Evolutionary conservation across 2,113 vertebrate genomes (phyloP).

Genomic region (Aegithalos caudatus): DNA sequence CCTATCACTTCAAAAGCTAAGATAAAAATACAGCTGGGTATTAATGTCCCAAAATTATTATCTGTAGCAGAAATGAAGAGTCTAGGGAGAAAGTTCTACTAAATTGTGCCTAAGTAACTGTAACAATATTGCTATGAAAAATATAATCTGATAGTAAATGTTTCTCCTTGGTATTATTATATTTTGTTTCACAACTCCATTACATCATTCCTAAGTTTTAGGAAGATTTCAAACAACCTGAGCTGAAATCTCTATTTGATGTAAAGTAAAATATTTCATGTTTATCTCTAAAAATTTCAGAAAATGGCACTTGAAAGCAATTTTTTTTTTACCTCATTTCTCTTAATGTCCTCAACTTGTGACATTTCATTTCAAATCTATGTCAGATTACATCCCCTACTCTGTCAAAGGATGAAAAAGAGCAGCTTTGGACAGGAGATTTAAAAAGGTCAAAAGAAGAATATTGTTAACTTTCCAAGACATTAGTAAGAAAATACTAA

Average conservation of each 20-base stretch:
- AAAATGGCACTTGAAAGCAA: not conserved
- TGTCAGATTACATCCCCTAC: not conserved
- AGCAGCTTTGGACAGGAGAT: not conserved
- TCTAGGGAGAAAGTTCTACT: not conserved
- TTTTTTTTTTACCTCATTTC: not conserved
- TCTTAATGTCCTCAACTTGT: not conserved
- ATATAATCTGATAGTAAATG: not conserved
- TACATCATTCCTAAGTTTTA: not conserved
- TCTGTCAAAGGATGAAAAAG: not conserved
- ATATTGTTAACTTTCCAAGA: not conserved
- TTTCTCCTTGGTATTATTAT: not conserved
- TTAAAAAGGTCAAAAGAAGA: not conserved
- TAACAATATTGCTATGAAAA: not conserved
- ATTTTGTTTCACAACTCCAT: not conserved
- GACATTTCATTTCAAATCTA: not conserved
- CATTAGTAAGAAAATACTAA: not conserved
- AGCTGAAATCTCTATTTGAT: not conserved
- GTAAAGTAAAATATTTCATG: not conserved
- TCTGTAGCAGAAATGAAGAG: not conserved
- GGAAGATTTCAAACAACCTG: not conserved
- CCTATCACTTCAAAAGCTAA: not conserved
- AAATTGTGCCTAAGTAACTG: not conserved
- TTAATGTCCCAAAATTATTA: conserved; percentile 17
- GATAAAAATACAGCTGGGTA: conserved; percentile 5
- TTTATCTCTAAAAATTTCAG: not conserved